phyloP scores from a whole-genome alignment of 2,797 vertebrate species.

The Sus cebifrons region DNA sequence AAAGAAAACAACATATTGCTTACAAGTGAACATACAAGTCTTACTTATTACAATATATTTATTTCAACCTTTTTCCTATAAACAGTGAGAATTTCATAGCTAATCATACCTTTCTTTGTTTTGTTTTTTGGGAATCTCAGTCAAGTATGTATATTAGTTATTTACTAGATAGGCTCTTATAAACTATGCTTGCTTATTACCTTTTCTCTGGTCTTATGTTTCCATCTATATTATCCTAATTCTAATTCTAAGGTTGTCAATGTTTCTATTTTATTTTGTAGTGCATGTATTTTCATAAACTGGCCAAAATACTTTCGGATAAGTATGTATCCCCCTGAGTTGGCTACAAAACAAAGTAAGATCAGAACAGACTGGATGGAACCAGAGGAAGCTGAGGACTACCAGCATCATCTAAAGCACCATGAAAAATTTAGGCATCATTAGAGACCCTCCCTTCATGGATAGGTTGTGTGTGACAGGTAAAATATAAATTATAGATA shows the following conservation, averaged over 20 bases:
- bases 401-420: background rate
- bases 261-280: conserved; percentile 32
- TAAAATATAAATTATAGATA: background rate
- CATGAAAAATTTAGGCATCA: background rate
- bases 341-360: background rate
- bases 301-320: background rate
- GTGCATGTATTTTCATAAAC: background rate
- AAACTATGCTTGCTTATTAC: background rate
- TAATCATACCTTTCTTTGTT: background rate
- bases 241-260: conserved; percentile 6
- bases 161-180: background rate
- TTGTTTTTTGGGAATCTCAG: background rate
- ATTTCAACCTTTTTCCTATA: conserved; percentile 19
- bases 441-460: background rate
- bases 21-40: background rate
- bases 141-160: background rate
- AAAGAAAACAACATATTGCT: background rate
- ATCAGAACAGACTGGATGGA: background rate
- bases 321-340: background rate
- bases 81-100: background rate
- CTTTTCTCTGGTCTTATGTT: background rate
- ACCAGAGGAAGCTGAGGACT: background rate
- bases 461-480: background rate
- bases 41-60: background rate
- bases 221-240: background rate